Percentiles rank a stretch among this genome's conserved stretches.
Conservation (phyloP, 2,113 vertebrate species). For the Burhinus bistriatus region DNA sequence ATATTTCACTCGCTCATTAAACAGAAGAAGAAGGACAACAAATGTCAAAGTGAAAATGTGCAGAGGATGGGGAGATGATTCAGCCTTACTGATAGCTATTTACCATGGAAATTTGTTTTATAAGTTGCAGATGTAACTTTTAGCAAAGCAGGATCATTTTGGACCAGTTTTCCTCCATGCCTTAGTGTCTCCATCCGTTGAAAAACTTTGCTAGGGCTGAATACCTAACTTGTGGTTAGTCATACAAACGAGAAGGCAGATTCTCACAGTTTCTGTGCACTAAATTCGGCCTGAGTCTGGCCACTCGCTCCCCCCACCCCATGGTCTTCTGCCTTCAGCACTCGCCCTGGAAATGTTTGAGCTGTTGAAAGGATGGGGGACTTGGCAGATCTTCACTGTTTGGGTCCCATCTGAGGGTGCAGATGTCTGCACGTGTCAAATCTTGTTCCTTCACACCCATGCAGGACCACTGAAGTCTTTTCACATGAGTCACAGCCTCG, state of each 20-base stretch:
- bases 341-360: not conserved
- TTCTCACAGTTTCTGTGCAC: not conserved
- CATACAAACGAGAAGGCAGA: not conserved
- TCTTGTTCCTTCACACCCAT: not conserved
- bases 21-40: conserved; percentile 41
- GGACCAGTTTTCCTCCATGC: not conserved
- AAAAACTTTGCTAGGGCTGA: not conserved
- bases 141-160: not conserved
- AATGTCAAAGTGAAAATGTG: conserved; percentile 61
- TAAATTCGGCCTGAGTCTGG: not conserved
- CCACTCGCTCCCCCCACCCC: not conserved
- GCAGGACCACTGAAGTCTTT: not conserved
- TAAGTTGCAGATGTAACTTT: conserved; percentile 37
- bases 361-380: not conserved
- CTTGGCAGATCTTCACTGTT: not conserved
- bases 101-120: conserved; percentile 36
- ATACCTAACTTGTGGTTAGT: not conserved
- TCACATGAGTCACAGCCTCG: not conserved
- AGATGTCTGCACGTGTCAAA: not conserved
- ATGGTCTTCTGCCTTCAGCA: not conserved
- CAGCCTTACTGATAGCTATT: conserved; percentile 37
- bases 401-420: not conserved
- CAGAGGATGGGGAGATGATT: conserved; percentile 60
- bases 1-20: not conserved
- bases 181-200: not conserved